Percentiles rank a stretch among this genome's conserved stretches.
phyloP scores from a whole-genome alignment of 2,113 vertebrate species.

The Falcunculus frontatus region DNA sequence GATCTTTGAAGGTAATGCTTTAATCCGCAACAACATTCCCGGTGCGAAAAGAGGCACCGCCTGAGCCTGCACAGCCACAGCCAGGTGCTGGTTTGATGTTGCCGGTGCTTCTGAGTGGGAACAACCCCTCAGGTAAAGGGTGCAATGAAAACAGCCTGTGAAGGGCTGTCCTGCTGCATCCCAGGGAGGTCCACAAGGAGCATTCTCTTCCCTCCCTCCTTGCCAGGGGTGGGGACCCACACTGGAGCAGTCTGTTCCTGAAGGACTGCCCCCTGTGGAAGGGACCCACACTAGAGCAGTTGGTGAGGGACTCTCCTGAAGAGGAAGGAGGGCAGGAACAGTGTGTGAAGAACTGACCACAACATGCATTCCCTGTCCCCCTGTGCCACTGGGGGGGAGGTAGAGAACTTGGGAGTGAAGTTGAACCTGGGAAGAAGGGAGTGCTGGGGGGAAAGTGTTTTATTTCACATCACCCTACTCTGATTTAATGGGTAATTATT shows the following conservation, averaged over 20 bases:
- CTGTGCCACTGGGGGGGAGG: fast-evolving
- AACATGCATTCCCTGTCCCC: not conserved
- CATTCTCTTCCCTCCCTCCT: not conserved
- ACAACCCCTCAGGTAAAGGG: not conserved
- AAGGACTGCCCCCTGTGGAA: not conserved
- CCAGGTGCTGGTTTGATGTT: not conserved
- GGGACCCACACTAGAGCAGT: not conserved
- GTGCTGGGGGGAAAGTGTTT: not conserved
- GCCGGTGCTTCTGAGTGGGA: not conserved
- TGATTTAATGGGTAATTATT: not conserved
- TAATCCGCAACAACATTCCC: not conserved
- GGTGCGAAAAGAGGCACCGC: not conserved
- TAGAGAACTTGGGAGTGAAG: not conserved
- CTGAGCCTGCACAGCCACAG: not conserved
- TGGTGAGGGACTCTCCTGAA: not conserved
- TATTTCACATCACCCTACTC: not conserved
- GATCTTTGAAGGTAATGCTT: not conserved
- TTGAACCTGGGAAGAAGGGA: not conserved
- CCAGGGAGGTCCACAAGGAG: not conserved
- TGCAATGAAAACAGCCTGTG: not conserved
- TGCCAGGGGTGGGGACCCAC: not conserved
- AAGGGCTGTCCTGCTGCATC: not conserved
- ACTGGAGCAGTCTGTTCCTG: not conserved
- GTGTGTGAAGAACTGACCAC: not conserved
- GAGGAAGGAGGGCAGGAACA: not conserved